Percentiles rank a stretch among this genome's conserved stretches.
phyloP scores from a whole-genome alignment of 2,113 vertebrate genomes.

The Merops nubicus region DNA sequence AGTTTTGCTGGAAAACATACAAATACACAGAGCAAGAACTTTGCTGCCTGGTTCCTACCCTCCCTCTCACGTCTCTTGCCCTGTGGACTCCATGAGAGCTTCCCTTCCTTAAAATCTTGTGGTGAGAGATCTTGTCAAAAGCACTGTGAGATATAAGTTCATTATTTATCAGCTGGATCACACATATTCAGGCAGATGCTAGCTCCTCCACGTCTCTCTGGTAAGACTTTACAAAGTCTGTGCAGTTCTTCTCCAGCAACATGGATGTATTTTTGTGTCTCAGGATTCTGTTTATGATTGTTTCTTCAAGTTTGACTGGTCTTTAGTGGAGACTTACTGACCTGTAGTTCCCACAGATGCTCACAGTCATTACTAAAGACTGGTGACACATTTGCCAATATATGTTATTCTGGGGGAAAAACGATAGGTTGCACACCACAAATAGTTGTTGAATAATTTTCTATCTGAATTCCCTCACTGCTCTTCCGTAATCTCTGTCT shows the following conservation, averaged over 20 bases:
- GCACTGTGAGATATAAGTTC: not conserved
- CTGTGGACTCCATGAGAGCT: not conserved
- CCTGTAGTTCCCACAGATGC: not conserved
- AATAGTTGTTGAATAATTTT: not conserved
- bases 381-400: not conserved
- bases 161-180: not conserved
- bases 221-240: not conserved
- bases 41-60: not conserved
- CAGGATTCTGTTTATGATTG: not conserved
- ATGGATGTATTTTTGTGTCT: not conserved
- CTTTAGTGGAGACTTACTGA: not conserved
- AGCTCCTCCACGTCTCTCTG: not conserved
- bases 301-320: not conserved
- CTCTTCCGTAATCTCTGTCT: not conserved
- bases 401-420: not conserved
- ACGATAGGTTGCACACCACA: not conserved
- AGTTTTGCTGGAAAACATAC: not conserved
- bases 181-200: not conserved
- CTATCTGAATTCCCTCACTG: not conserved
- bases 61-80: not conserved
- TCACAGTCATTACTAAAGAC: not conserved
- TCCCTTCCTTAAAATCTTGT: not conserved
- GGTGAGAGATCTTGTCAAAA: not conserved
- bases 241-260: not conserved
- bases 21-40: not conserved